Base-by-base conservation (phyloP, 2,797 vertebrate species). In the Pagetopsis macropterus region DNA sequence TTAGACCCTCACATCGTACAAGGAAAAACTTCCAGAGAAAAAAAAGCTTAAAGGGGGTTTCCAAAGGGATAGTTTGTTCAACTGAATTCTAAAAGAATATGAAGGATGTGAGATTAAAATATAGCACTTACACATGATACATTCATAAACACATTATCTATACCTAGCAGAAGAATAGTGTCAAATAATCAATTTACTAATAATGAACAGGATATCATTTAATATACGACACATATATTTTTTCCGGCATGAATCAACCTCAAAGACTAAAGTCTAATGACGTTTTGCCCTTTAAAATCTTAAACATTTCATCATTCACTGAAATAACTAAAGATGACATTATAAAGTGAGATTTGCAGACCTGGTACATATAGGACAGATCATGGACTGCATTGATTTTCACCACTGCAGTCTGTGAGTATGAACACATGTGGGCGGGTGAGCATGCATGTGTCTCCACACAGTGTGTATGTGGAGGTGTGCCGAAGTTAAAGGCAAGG, bases 361-460 rank as follows among this genome's bases (percentile, higher is more conserved):
- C 65, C 58, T 33, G 19, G 46, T 70, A 44, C 44, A 45, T 13
- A 44, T 13, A 44, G 27, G 49, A 44, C 55, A 60, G 23, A 70
- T 75, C 65, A 79, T 75, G 74, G 65, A 75, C 65, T 62, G 50
- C 65, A 84, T 72, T 51, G 72, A 84, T 84, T 85, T 86, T 55
- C 45, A 63, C 64, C 71, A 54, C 58, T 50, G 54, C 48, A 21
- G 56, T 37, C 70, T 67, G 58, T 49, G 57, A 70, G 72, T 71
- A 59, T 64, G 45, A 15, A 40, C 31, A 48, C 44, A 16, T 57
- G 56, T 72, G 49, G 40, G 54, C 19, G 17, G 14, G 8, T 23
- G 46, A 49, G 48, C 23, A 9, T 62, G 55, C 48, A 17, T 41
- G 17, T 57, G 2, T 19, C 12, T 21, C 6, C 41, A 37, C 15